Evolutionary conservation across 2,888 invertebrate genomes (phyloP).

Genomic region (Punctoribates punctum): DNA sequence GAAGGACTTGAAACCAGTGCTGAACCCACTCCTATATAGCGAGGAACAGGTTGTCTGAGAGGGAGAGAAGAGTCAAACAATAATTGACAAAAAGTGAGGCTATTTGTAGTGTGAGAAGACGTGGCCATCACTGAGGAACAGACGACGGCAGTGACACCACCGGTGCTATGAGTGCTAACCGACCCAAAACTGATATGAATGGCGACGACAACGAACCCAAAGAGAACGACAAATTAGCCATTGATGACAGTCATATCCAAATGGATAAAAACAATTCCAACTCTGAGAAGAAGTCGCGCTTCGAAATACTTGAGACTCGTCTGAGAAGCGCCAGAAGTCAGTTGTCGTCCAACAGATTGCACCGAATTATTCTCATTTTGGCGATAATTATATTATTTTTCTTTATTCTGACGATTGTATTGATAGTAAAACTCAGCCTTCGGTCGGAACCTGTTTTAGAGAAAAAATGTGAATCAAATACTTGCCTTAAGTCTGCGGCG

Average conservation of each 20-base stretch:
- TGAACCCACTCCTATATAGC: conserved; percentile 23
- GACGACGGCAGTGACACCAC: conserved; percentile 20
- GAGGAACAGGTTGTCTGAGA: conserved; percentile 8
- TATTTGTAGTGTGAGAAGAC: not conserved
- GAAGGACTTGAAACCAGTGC: not conserved
- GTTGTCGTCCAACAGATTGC: conserved; percentile 31
- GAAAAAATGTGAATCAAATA: conserved; percentile 56
- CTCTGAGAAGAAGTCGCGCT: conserved; percentile 43
- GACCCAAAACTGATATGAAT: conserved; percentile 19
- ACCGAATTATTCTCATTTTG: conserved; percentile 44
- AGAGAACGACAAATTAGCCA: conserved; percentile 45
- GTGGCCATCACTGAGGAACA: not conserved
- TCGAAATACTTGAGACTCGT: not conserved
- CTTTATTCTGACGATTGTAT: conserved; percentile 55
- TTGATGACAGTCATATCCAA: conserved; percentile 16
- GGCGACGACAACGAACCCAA: conserved; percentile 46
- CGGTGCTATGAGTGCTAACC: conserved; percentile 16
- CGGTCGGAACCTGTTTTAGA: conserved; percentile 54
- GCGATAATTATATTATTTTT: conserved; percentile 53
- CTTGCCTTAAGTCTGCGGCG: conserved; percentile 59
- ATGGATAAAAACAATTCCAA: conserved; percentile 42
- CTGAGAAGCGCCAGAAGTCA: conserved; percentile 17
- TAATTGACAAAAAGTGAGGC: not conserved
- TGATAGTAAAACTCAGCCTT: conserved; percentile 57
- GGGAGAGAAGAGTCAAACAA: not conserved